Conservation (phyloP, 2,113 vertebrate genomes). For the Siphamia tubifer region DNA sequence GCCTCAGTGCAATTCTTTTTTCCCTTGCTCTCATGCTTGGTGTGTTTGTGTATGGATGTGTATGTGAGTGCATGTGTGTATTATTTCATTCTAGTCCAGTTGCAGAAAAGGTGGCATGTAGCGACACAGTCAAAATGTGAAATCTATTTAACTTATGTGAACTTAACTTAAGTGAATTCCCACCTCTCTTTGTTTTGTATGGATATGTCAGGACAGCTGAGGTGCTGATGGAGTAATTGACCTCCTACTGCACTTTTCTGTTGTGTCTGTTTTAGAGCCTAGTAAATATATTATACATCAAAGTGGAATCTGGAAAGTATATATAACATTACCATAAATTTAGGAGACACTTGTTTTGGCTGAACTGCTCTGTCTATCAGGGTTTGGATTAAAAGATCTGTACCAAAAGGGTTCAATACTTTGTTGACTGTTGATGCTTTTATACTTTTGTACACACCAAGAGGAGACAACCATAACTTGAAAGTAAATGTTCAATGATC, state of each 20-base stretch:
- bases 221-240: conserved; percentile 37
- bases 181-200: background rate
- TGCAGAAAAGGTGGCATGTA: conserved; percentile 18
- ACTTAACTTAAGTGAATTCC: background rate
- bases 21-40: conserved; percentile 28
- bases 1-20: conserved; percentile 69
- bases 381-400: background rate
- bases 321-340: background rate
- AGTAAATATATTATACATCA: background rate
- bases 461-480: too few species aligned
- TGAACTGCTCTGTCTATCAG: background rate
- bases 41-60: conserved; percentile 25
- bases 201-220: background rate
- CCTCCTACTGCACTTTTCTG: conserved; percentile 26
- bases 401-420: too few species aligned
- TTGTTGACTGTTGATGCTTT: too few species aligned
- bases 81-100: conserved; percentile 3
- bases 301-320: conserved; percentile 7
- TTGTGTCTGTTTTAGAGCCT: conserved; percentile 3
- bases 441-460: too few species aligned
- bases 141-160: background rate
- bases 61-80: conserved; percentile 8
- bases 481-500: too few species aligned
- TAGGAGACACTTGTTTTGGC: background rate
- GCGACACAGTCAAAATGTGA: conserved; percentile 12